Base-by-base conservation (phyloP, 2,797 vertebrate species). In the Labroides dimidiatus region DNA sequence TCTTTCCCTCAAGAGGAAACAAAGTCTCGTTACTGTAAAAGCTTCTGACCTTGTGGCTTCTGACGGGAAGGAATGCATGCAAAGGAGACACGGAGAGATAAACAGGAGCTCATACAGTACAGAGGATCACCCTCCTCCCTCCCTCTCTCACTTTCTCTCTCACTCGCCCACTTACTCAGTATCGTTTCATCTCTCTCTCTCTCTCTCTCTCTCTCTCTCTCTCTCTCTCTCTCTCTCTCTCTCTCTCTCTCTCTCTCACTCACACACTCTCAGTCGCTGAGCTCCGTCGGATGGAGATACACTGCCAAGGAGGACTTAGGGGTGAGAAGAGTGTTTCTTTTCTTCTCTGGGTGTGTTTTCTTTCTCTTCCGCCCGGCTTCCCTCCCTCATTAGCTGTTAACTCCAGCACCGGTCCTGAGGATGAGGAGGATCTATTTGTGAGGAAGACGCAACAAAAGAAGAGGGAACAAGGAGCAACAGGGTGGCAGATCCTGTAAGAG, bases 251-350 rank as follows among this genome's bases (percentile, higher is more conserved):
- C 30, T 9, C 77, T 44, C 75, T 21, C 72, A 27, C 59, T 20
- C 72, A 33, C 82, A 69, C 84, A 47, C 88, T 72, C 84, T 69
- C 88, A 84, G 82, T 87, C 44, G 77, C 86, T 74, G 87, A 42
- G 82, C 87, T 84, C 82, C 84, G 85, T 81, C 89, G 72, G 84
- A 89, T 90, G 86, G 83, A 85, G 89, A 93, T 84, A 88, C 88
- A 82, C 81, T 80, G 81, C 87, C 82, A 75, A 87, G 75, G 81
- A 89, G 82, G 88, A 89, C 89, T 92, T 86, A 72, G 58, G 80
- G 78, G 84, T 58, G 69, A 83, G 81, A 71, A 84, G 87, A 86
- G 84, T 83, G 72, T 69, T 84, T 83, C 79, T 80, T 82, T 82
- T 88, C 75, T 85, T 80, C 77, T 83, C 78, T 66, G 55, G 47